phyloP scores from a whole-genome alignment of 2,888 invertebrate species.

The Rugalucina vietnamica region DNA sequence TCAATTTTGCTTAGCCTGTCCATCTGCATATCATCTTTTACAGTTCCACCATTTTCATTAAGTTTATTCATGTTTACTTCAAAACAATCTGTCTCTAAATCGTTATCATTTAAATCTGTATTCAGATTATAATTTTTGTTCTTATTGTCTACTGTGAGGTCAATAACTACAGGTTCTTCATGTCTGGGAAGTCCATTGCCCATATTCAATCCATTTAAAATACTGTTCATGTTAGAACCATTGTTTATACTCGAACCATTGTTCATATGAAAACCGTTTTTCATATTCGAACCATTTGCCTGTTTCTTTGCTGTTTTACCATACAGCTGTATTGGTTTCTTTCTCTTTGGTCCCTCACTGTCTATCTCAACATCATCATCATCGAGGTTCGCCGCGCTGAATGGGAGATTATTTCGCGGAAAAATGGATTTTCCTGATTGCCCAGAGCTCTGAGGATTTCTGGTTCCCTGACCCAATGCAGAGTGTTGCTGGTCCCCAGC shows the following conservation, averaged over 20 bases:
- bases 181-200: no score
- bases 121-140: not conserved
- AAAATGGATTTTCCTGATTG: not conserved
- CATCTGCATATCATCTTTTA: no score
- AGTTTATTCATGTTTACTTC: not conserved
- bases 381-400: constrained; percentile 5
- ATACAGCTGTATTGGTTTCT: not conserved
- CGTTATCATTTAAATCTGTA: not conserved
- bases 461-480: not conserved
- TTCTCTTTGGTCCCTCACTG: constrained; percentile 8
- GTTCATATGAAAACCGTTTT: not conserved
- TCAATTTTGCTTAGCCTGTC: no score
- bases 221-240: no score
- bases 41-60: not conserved
- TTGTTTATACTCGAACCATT: no score
- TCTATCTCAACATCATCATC: constrained; percentile 55
- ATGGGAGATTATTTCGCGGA: constrained; percentile 3
- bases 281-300: not conserved
- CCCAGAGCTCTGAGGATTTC: not conserved
- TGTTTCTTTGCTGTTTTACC: not conserved
- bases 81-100: not conserved
- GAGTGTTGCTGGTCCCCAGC: not conserved
- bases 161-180: not conserved
- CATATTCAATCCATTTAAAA: no score
- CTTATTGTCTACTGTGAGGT: not conserved